Base-by-base conservation (phyloP, 2,888 invertebrate genomes). In the Megamerina dolium region DNA sequence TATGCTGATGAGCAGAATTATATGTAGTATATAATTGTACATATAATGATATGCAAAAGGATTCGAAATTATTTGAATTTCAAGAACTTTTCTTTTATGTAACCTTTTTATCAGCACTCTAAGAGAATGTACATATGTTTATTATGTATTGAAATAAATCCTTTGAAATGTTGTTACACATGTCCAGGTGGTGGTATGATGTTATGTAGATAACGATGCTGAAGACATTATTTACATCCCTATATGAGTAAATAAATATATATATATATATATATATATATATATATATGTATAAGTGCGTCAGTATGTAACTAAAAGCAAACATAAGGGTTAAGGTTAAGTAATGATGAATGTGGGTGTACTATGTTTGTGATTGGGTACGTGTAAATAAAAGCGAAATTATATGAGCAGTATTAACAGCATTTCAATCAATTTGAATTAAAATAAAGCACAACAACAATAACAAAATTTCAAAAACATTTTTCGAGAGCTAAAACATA, bases 31-130 rank as follows among this genome's bases (percentile, higher is more conserved):
- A 17, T 18, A n/a, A 19, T 17, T 26, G 9, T 14, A 6, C 23
- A 20, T 33, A 23, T 49, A 52, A 50, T 50, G 48, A 52, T 46
- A 52, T 52, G 50, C 49, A 50, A 42, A 51, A 46, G 48, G 52
- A 45, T 48, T 48, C 36, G 40, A 46, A 50, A 49, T 51, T 44
- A 47, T 49, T 51, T 47, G 42, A 42, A 48, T 41, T 48, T 42
- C 42, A 30, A 51, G 44, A 49, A 42, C 20, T 45, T 48, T 42
- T 48, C 41, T 44, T 41, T 38, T 37, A 44, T 44, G 12, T 9
- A 23, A 34, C 20, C 17, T 12, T 42, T 5, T 36, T 42, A n/a
- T 43, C 18, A n/a, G n/a, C n/a, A n/a, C n/a, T n/a, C n/a, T n/a
- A n/a, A n/a, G n/a, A n/a, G n/a, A n/a, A n/a, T n/a, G n/a, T n/a